Base-by-base conservation (phyloP, 2,113 vertebrate genomes). In the Nesoenas mayeri region DNA sequence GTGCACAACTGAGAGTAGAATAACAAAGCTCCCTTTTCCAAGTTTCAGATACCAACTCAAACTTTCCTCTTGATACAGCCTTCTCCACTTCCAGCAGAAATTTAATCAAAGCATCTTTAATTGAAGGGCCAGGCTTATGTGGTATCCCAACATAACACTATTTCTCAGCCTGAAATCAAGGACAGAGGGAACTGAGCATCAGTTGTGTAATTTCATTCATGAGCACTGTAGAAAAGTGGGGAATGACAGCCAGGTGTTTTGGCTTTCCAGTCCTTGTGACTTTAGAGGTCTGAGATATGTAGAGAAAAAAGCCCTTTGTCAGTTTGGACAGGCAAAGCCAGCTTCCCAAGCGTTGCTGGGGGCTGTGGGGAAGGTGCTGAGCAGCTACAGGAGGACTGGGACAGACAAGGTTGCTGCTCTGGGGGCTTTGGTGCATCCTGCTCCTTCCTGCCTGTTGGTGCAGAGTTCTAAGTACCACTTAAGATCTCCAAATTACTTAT, bases 31-130 rank as follows among this genome's bases (percentile, higher is more conserved):
- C 31, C 78, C 12, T 25, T n/a, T 34, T 38, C 50, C 47, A 67
- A 19, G 12, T 4, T 0, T 31, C 54, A 40, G 20, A 34, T 48
- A 29, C 2, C 0, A 2, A 40, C n/a, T 73, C 16, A 47, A 15
- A 24, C 29, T 60, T 50, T 11, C 12, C 9, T 82, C 57, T 77
- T 66, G 17, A 26, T 66, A 3, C 19, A 40, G 21, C 5, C 8
- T 12, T 85, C 28, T 72, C 18, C 18, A 9, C 36, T 81, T 66
- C 20, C 14, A 47, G 51, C 14, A 77, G 44, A 60, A 54, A n/a
- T 66, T 60, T 25, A 42, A 36, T 21, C 31, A 32, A 32, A 71
- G 34, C 40, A 4, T 8, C 21, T 73, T 61, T 24, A 42, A 24
- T 42, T 13, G 62, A 60, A 88, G 20, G 28, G 7, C 42, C 18